Percentiles rank a stretch among this genome's conserved stretches.
Conservation (phyloP, 2,797 vertebrate species). For the Gorsachius magnificus region DNA sequence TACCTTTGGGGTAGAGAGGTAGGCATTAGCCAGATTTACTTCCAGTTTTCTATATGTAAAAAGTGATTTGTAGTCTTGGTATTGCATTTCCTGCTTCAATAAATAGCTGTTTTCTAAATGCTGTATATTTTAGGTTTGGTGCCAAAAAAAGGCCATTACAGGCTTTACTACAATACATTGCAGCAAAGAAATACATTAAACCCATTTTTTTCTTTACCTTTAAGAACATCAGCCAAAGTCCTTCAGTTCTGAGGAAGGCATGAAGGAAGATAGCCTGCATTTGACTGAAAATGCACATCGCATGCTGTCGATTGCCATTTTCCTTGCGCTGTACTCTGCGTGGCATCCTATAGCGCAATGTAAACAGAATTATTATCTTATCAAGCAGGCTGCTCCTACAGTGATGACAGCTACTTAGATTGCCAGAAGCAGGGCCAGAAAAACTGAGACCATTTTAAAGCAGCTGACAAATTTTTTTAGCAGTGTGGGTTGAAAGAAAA, state of each 20-base stretch:
- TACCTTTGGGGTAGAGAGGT: not conserved
- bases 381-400: constrained; percentile 67
- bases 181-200: constrained; percentile 20
- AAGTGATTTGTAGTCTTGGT: constrained; percentile 25
- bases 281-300: constrained; percentile 37
- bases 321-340: constrained; percentile 56
- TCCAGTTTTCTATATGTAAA: not conserved
- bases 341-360: constrained; percentile 71
- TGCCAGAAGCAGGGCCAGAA: constrained; percentile 59
- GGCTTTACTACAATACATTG: constrained; percentile 34
- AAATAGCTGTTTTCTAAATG: constrained; percentile 30
- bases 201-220: not conserved
- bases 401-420: constrained; percentile 65
- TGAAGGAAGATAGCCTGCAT: constrained; percentile 15
- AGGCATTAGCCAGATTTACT: constrained; percentile 8
- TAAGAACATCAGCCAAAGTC: not conserved
- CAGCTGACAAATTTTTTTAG: constrained; percentile 57
- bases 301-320: constrained; percentile 68
- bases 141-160: constrained; percentile 36
- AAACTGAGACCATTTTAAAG: constrained; percentile 64
- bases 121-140: constrained; percentile 20
- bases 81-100: constrained; percentile 39
- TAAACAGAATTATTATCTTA: constrained; percentile 81
- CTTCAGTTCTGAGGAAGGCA: not conserved
- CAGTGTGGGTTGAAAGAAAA: constrained; percentile 45